Conservation (phyloP, 2,797 vertebrate genomes). For the Pseudomugil tenellus region DNA sequence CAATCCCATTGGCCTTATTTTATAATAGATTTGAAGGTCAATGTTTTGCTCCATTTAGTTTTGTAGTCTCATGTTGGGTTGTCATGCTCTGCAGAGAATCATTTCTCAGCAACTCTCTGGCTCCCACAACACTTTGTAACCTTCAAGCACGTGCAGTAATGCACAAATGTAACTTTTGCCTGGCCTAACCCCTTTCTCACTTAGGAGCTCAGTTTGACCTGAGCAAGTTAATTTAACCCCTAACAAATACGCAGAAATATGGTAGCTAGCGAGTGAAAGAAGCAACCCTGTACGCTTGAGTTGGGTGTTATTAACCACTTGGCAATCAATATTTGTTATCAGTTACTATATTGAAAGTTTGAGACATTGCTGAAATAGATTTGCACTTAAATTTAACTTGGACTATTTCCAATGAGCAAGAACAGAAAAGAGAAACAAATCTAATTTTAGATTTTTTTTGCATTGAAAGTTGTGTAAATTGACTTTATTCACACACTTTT, state of each 20-base stretch:
- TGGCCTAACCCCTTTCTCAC: constrained; percentile 15
- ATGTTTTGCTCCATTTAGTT: not conserved
- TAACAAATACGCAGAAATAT: constrained; percentile 48
- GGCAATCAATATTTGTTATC: not conserved
- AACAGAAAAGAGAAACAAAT: not conserved
- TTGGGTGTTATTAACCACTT: constrained; percentile 10
- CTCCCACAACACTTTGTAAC: constrained; percentile 7
- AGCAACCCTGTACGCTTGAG: not conserved
- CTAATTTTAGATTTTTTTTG: not conserved
- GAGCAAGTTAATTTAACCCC: constrained; percentile 57
- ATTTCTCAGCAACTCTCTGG: constrained; percentile 6
- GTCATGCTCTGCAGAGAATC: not conserved
- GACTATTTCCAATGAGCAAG: not conserved
- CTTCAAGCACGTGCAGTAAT: not conserved
- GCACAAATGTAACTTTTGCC: constrained; percentile 4
- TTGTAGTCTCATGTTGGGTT: not conserved
- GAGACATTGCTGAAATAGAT: not conserved
- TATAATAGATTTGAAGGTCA: not conserved
- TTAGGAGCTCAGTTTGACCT: constrained; percentile 40
- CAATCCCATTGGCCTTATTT: not conserved
- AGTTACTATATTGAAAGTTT: not conserved
- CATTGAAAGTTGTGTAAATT: too few species aligned
- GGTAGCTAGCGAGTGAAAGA: constrained; percentile 25
- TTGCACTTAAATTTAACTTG: not conserved
- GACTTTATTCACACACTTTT: too few species aligned